These are phyloP conservation scores for Paedocypris micromegethes DNA, from an alignment of 2,797 vertebrate genomes.

Conservation along the genomic window DNA sequence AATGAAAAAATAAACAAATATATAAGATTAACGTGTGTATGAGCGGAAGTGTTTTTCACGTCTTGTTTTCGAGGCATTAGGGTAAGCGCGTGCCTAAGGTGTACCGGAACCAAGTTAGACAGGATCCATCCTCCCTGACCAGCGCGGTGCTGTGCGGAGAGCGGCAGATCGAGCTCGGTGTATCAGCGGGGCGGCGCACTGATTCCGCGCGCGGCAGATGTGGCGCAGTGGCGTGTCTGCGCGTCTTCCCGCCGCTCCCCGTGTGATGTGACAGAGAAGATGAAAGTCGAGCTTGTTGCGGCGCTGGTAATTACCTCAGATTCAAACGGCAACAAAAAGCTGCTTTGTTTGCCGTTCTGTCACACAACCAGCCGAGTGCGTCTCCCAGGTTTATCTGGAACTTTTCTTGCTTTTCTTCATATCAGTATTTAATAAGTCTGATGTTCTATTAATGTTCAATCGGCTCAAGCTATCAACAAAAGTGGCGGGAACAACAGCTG, in stretches of 20 bases:
- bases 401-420: slow-evolving; percentile 11
- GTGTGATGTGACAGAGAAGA: slow-evolving; percentile 50
- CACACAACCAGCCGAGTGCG: slow-evolving; percentile 36
- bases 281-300: slow-evolving; percentile 53
- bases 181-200: slow-evolving; percentile 35
- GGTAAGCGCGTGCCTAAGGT: no score
- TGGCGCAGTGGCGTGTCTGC: slow-evolving; percentile 40
- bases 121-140: background rate
- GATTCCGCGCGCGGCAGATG: slow-evolving; percentile 43
- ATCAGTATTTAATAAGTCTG: slow-evolving; percentile 12
- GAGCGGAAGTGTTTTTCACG: no score
- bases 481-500: slow-evolving; percentile 1
- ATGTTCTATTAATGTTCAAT: background rate
- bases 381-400: slow-evolving; percentile 14
- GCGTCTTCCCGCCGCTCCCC: slow-evolving; percentile 41
- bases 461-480: background rate
- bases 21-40: no score
- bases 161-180: slow-evolving; percentile 5
- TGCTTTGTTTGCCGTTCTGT: slow-evolving; percentile 46
- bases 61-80: no score
- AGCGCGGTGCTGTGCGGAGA: background rate
- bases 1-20: no score
- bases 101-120: no score
- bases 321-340: slow-evolving; percentile 48
- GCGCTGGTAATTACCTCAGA: slow-evolving; percentile 47